Percentiles rank a stretch among this genome's conserved stretches.
Evolutionary conservation across 2,797 vertebrate species (phyloP).

Genomic region (Mareca penelope): DNA sequence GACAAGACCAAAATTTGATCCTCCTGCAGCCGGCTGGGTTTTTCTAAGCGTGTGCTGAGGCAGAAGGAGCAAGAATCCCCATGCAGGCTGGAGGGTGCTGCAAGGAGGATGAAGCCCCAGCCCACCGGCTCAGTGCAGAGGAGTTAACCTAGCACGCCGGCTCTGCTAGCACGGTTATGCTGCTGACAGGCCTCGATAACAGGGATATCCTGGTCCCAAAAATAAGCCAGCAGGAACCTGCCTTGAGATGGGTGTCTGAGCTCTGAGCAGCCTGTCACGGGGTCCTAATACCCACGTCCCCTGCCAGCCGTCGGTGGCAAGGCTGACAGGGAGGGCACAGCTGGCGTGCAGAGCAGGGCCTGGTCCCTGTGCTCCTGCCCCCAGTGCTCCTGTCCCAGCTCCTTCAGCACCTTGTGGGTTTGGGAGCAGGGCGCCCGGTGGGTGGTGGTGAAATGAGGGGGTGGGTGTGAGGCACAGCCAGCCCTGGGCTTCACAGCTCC

Average conservation of each 20-base stretch:
- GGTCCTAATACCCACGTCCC: not conserved
- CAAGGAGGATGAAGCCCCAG: not conserved
- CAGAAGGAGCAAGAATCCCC: constrained; percentile 2
- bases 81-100: not conserved
- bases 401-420: not conserved
- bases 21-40: not conserved
- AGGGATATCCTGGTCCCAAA: not conserved
- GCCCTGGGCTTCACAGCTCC: constrained; percentile 28
- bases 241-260: not conserved
- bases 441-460: not conserved
- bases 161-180: not conserved
- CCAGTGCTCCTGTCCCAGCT: not conserved
- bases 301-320: constrained; percentile 18
- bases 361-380: too few species aligned
- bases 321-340: constrained; percentile 56
- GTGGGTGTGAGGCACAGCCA: constrained; percentile 25
- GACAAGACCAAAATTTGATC: constrained; percentile 40
- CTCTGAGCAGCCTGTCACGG: not conserved
- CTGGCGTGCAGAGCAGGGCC: constrained; percentile 38
- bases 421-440: not conserved
- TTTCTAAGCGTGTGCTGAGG: not conserved
- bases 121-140: not conserved
- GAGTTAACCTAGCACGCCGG: not conserved
- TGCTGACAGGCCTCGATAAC: not conserved
- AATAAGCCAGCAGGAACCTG: not conserved